Evolutionary conservation across 2,113 vertebrate species (phyloP).

Genomic region (Platysteira castanea): DNA sequence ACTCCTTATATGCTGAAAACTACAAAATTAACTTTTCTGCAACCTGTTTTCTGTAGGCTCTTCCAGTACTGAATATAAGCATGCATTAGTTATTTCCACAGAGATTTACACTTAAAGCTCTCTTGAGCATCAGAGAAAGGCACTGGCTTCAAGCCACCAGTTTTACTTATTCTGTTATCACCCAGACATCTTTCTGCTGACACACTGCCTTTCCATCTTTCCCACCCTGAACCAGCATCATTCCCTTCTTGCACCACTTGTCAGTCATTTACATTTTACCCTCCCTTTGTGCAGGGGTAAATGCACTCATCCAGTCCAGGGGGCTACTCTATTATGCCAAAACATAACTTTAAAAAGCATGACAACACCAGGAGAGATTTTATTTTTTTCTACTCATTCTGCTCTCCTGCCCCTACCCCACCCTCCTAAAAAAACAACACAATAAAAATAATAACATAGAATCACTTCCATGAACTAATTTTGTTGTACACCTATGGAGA

Average conservation of each 20-base stretch:
- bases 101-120: slow-evolving; percentile 11
- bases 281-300: not conserved
- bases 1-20: not conserved
- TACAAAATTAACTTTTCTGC: not conserved
- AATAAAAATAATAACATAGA: not conserved
- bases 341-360: not conserved
- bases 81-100: slow-evolving; percentile 3
- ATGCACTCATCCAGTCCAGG: not conserved
- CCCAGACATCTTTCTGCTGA: slow-evolving; percentile 22
- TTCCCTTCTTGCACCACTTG: not conserved
- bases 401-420: not conserved
- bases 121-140: not conserved
- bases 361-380: not conserved
- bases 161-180: slow-evolving; percentile 30
- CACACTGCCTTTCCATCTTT: not conserved
- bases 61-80: not conserved
- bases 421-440: not conserved
- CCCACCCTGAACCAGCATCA: not conserved
- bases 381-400: not conserved
- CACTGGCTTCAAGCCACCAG: not conserved
- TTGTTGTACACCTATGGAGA: not conserved
- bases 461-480: not conserved
- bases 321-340: not conserved
- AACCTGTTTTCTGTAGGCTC: not conserved
- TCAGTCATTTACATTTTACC: not conserved